phyloP scores from a whole-genome alignment of 1,140 invertebrate genomes.

The Lasaia peninsularis region DNA sequence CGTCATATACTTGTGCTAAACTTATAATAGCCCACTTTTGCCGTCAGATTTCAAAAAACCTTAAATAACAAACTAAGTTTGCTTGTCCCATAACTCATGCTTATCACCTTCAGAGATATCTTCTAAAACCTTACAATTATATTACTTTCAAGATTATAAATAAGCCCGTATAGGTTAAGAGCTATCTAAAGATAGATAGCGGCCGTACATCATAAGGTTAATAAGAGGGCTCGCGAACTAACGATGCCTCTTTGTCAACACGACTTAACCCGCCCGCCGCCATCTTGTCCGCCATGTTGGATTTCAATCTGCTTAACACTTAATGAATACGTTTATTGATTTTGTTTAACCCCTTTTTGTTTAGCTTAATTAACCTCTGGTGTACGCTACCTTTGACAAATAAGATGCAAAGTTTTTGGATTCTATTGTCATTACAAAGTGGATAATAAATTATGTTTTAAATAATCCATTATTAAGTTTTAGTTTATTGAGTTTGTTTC shows the following conservation, averaged over 20 bases:
- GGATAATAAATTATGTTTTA: neutral
- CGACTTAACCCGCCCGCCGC: conserved; percentile 63
- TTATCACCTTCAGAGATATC: no score
- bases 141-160: conserved; percentile 3
- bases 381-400: conserved; percentile 48
- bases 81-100: no score
- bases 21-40: no score
- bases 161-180: conserved; percentile 10
- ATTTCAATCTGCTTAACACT: conserved; percentile 75
- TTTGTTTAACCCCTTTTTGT: conserved; percentile 77
- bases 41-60: no score
- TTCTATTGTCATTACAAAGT: conserved; percentile 18
- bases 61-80: no score
- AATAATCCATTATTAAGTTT: neutral
- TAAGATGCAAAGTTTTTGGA: conserved; percentile 31
- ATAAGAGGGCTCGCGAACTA: conserved; percentile 73
- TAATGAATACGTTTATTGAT: conserved; percentile 77
- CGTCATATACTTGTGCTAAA: no score
- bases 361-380: conserved; percentile 75
- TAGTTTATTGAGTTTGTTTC: neutral
- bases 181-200: conserved; percentile 56
- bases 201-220: conserved; percentile 75
- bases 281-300: conserved; percentile 72
- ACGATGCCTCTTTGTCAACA: conserved; percentile 72
- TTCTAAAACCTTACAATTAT: no score